Evolutionary conservation across 2,797 vertebrate species (phyloP), one percentile per base, ranked within the genome.

Genomic region (Manis crassicaudata): DNA sequence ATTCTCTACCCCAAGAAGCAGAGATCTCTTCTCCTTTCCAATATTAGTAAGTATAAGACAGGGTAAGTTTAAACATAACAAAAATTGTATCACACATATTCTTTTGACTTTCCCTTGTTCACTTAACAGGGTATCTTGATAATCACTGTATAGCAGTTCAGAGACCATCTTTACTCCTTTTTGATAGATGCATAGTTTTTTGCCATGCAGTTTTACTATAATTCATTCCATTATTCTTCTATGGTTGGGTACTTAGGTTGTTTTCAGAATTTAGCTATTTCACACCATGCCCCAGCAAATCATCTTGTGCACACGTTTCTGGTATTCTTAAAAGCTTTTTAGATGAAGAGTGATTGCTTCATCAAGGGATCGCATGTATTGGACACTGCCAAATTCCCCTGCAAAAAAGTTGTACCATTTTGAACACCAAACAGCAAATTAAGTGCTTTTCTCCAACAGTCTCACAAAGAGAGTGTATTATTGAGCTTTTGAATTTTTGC

Each of bases 201-300:
- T 29, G 80, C 35, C 72, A n/a, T n/a, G 50, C 35, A 13, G 54
- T 50, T 95, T 81, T 60, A 79, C 16, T 35, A 43, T 84, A 81
- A 76, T 56, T 89, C 63, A 50, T 62, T 88, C 58, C 79, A 46
- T 16, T 27, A 76, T 54, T 96, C 29, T 83, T 76, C 80, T 75
- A 21, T 17, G 2, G 17, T 73, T 94, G 13, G 27, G 40, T 14
- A 93, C 70, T 83, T 75, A 83, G 52, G 17, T 37, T 82, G 21
- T 93, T 92, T 93, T 93, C 29, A 90, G 35, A 79, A 88, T 68
- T 86, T 46, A 83, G 35, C 8, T 68, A 58, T 75, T 88, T 93
- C 27, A 85, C 0, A 20, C 27, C 76, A 62, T 63, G 20, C 9
- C 12, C 20, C 2, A 68, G 14, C 25, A n/a, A 92, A 89, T 58